phyloP scores from a whole-genome alignment of 1,140 invertebrate genomes.

The Papilio machaon region DNA sequence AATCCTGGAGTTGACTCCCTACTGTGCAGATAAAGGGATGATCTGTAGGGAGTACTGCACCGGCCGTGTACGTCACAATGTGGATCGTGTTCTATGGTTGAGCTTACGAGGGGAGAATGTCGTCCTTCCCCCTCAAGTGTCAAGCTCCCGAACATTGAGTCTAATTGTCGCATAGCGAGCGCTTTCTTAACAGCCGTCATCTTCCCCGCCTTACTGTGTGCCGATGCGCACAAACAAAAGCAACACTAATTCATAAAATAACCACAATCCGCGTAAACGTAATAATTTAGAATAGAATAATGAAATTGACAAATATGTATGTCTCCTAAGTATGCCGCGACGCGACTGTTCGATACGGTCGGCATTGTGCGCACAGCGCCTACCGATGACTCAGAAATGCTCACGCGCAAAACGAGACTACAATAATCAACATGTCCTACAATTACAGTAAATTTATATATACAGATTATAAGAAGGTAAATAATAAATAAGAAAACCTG shows the following conservation, averaged over 20 bases:
- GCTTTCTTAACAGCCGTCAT: conserved; percentile 83
- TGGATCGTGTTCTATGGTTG: conserved; percentile 83
- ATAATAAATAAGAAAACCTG: conserved; percentile 63
- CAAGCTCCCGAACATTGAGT: conserved; percentile 87
- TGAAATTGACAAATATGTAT: conserved; percentile 71
- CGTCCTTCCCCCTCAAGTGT: conserved; percentile 82
- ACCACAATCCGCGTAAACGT: conserved; percentile 41
- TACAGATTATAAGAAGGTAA: conserved; percentile 73
- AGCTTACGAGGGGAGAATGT: conserved; percentile 75
- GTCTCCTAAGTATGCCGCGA: conserved; percentile 75
- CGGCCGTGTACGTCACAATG: conserved; percentile 87
- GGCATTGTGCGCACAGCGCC: conserved; percentile 74
- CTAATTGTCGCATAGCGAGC: conserved; percentile 86
- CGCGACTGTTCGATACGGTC: conserved; percentile 74
- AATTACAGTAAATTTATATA: conserved; percentile 71
- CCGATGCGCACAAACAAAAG: conserved; percentile 39
- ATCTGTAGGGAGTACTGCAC: conserved; percentile 80
- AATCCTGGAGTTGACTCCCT: conserved; percentile 79
- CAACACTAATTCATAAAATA: conserved; percentile 39
- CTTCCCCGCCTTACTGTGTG: conserved; percentile 45
- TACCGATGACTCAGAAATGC: conserved; percentile 75
- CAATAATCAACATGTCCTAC: conserved; percentile 72
- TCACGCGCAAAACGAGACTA: conserved; percentile 67
- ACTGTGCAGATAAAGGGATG: conserved; percentile 74
- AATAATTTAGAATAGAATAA: conserved; percentile 37